Base-by-base conservation (phyloP, 2,888 invertebrate genomes). In the Cremastobaeus sp. region DNA sequence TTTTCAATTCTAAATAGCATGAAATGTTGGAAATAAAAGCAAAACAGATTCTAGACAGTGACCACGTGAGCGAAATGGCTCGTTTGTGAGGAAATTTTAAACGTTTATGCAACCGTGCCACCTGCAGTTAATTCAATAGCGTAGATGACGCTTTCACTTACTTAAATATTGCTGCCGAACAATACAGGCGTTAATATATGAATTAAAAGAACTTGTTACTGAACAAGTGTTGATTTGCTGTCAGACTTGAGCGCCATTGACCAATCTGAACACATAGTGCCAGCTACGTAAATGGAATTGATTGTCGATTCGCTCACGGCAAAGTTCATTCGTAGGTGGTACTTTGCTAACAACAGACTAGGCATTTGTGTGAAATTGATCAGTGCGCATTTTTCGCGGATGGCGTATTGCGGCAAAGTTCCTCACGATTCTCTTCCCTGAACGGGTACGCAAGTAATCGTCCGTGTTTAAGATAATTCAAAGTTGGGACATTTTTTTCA, bases 361-460 rank as follows among this genome's bases (percentile, higher is more conserved):
- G 32, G 32, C 32, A 32, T n/a, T 32, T 5, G 30, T 47, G 21
- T 14, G 0, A 20, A 52, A 52, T 35, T 21, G 1, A 12, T 41
- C 41, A 18, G 9, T 18, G 18, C 12, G 25, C 17, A 37, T 21
- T 20, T 41, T 35, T 4, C 9, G 52, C 30, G 17, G 30, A 37
- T 65, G 25, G 25, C 47, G 39, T 32, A 21, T 47, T 32, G 11
- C 11, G n/a, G 32, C 39, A 32, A 18, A 28, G 35, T 32, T 64
- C 39, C 18, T 47, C 32, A 39, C 39, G 45, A 47, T 66, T 66
- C 28, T 66, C 45, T 57, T 54, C 30, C 57, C 25, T 34, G 12
- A 43, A 14, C 34, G 35, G 48, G 45, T n/a, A 28, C 39, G 43
- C 39, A 32, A 41, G 43, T 30, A 50, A 32, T 52, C 50, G 21